Base-by-base conservation (phyloP, 2,888 invertebrate genomes). In the Ormyrus thymus region DNA sequence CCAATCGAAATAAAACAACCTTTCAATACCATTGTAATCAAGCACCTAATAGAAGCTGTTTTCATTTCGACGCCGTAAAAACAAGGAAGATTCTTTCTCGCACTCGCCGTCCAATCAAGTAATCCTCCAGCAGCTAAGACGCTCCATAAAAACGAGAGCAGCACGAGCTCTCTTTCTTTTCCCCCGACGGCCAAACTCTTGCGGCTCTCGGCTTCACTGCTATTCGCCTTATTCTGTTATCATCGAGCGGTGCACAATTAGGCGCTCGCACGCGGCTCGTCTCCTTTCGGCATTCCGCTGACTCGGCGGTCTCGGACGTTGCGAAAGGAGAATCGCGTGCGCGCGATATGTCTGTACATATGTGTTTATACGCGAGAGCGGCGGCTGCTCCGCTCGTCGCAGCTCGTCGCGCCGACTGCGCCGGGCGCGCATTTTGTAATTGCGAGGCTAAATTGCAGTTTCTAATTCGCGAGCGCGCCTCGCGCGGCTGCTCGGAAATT, bases 271-370 rank as follows among this genome's bases (percentile, higher is more conserved):
- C 10, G 43, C 6, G 7, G 4, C 29, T 29, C 68, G 53, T 55
- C 74, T 51, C 58, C 58, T 43, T 43, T 7, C n/a, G 51, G 9
- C 64, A 79, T 75, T 74, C 70, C 74, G 78, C 78, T 79, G 74
- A 79, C 65, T 70, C 58, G 48, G 55, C 58, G 51, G 11, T 15
- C 7, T n/a, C 46, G 6, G 15, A 29, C 15, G 59, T 79, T 79
- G 65, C 78, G 74, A 79, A 79, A 79, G 70, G 65, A 53, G 11
- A 59, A 74, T 64, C 59, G 70, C 50, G 58, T 64, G 51, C 51
- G 10, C 69, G 10, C 69, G 13, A 62, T 29, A 29, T 29, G 4
- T 29, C 4, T 29, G 4, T 50, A 15, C 4, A 29, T 15, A 56
- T 56, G 11, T 13, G 50, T 45, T 9, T 43, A 64, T 62, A 68